Conservation (phyloP, 1,140 invertebrate genomes). For the Temnothorax longispinosus region DNA sequence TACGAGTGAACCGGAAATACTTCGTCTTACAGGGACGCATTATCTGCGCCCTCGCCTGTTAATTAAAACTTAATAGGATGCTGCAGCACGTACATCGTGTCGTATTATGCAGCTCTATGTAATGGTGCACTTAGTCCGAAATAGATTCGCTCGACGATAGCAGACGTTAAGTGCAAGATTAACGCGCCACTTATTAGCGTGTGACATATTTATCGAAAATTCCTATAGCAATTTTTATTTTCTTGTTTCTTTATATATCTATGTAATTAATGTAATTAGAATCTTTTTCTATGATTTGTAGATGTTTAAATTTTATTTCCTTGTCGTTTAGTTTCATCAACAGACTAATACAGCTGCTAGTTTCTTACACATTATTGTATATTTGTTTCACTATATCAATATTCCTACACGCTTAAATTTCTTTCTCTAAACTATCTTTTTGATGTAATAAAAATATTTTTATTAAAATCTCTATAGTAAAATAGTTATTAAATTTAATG, state of each 20-base stretch:
- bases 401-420: neutral
- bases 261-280: neutral
- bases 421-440: neutral
- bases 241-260: neutral
- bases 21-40: constrained; percentile 26
- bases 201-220: constrained; percentile 26
- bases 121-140: constrained; percentile 53
- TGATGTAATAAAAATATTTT: neutral
- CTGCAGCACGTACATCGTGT: constrained; percentile 35
- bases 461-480: neutral
- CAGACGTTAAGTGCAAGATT: constrained; percentile 14
- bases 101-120: constrained; percentile 52
- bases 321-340: neutral
- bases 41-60: constrained; percentile 47
- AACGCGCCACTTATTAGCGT: constrained; percentile 4
- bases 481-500: neutral
- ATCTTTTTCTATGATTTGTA: neutral
- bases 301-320: neutral
- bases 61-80: constrained; percentile 60
- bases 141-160: constrained; percentile 46
- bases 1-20: constrained; percentile 34
- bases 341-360: neutral
- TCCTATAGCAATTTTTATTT: neutral
- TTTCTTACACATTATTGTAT: neutral
- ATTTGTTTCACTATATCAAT: neutral